Conservation (phyloP, 1,140 invertebrate genomes). For the Listronotus bonariensis region DNA sequence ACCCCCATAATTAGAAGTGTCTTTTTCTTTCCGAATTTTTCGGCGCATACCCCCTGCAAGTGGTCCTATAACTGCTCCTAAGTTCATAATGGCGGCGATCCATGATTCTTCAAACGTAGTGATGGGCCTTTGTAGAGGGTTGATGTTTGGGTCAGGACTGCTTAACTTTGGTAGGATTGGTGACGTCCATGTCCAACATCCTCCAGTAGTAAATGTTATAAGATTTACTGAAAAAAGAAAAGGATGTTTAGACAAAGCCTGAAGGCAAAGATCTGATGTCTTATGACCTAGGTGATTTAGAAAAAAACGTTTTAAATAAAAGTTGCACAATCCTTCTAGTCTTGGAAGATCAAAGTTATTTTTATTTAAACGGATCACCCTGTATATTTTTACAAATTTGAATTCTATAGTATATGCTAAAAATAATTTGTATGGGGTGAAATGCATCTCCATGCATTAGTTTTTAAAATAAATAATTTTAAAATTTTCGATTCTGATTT, state of each 20-base stretch:
- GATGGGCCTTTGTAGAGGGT: conserved; percentile 50
- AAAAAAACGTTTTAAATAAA: no score
- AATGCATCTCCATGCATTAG: no score
- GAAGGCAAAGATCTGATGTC: background rate
- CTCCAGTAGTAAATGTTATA: conserved; percentile 65
- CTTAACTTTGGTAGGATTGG: conserved; percentile 65
- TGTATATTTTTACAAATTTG: no score
- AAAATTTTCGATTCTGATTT: no score
- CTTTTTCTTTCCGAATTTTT: conserved; percentile 57
- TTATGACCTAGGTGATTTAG: background rate
- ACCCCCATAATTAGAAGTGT: conserved; percentile 52
- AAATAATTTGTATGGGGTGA: no score
- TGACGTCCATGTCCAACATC: conserved; percentile 73
- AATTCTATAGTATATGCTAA: no score
- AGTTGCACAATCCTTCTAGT: background rate
- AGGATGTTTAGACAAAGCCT: background rate
- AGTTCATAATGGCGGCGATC: conserved; percentile 77
- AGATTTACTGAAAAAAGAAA: conserved; percentile 65
- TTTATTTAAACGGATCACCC: no score
- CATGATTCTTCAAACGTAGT: conserved; percentile 68
- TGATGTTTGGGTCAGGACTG: conserved; percentile 37
- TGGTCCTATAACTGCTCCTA: conserved; percentile 69
- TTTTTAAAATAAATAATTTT: no score
- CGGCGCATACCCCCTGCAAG: conserved; percentile 45
- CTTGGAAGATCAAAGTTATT: no score